Conservation (phyloP, 1,140 invertebrate species). For the Teleopsis dalmanni region DNA sequence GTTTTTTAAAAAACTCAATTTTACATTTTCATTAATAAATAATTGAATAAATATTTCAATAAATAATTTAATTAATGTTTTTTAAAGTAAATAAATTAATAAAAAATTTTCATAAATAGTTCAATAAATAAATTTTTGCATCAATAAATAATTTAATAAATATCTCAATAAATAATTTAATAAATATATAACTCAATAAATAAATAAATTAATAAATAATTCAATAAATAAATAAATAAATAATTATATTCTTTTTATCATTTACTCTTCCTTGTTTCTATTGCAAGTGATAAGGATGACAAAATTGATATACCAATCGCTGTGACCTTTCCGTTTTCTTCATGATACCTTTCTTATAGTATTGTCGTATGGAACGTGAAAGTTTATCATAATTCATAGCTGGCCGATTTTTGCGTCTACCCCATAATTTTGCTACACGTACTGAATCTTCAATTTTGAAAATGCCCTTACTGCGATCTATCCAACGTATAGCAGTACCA, state of each 20-base stretch:
- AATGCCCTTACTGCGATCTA: constrained; percentile 87
- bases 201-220: constrained; percentile 10
- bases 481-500: constrained; percentile 91
- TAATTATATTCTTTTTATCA: constrained; percentile 2
- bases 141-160: constrained; percentile 6
- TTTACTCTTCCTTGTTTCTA: not conserved
- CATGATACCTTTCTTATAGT: constrained; percentile 99
- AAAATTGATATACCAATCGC: constrained; percentile 98
- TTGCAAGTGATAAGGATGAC: constrained; percentile 85
- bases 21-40: constrained; percentile 1
- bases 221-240: constrained; percentile 12
- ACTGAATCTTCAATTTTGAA: constrained; percentile 99
- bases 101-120: not conserved
- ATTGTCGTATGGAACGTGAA: constrained; percentile 94
- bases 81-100: not conserved
- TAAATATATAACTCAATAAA: constrained; percentile 4
- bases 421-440: constrained; percentile 91
- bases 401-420: constrained; percentile 92
- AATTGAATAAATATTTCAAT: constrained; percentile 9
- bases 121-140: not conserved
- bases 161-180: constrained; percentile 7
- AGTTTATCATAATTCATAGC: constrained; percentile 99
- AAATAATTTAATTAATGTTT: constrained; percentile 4
- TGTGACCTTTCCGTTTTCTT: constrained; percentile 98
- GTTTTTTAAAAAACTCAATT: not conserved